phyloP scores from a whole-genome alignment of 2,113 vertebrate species.

The Condylura cristata region DNA sequence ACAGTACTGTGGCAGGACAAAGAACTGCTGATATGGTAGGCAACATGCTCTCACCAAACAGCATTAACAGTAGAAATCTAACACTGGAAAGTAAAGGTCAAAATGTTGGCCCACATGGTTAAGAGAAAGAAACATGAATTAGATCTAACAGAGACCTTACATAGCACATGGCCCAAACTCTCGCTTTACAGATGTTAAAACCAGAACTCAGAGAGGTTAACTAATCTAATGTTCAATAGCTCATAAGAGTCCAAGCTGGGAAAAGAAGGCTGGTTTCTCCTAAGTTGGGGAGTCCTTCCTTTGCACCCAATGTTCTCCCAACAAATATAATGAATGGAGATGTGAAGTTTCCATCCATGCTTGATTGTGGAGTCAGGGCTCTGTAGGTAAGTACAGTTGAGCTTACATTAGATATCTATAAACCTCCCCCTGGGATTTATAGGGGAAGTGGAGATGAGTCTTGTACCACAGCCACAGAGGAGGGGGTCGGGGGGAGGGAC shows the following conservation, averaged over 20 bases:
- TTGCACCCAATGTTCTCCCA: accelerated
- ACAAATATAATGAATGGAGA: neutral
- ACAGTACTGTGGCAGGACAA: neutral
- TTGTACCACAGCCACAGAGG: no score
- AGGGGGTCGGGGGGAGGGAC: no score
- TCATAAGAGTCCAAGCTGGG: neutral
- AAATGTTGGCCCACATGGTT: neutral
- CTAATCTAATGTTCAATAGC: accelerated
- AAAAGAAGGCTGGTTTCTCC: neutral
- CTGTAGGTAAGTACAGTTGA: neutral
- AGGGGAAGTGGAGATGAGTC: neutral
- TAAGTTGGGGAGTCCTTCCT: neutral
- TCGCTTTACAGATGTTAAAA: neutral
- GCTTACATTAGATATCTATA: neutral
- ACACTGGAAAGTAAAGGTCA: neutral
- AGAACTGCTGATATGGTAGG: neutral
- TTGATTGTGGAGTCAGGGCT: neutral
- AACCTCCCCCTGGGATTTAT: neutral
- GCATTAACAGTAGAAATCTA: neutral
- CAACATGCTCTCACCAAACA: neutral
- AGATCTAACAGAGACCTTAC: neutral
- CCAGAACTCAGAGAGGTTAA: neutral
- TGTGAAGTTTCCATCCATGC: neutral
- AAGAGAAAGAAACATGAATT: neutral
- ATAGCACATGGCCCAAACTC: neutral